Conservation (phyloP, 1,140 invertebrate genomes). For the Microplitis mediator region DNA sequence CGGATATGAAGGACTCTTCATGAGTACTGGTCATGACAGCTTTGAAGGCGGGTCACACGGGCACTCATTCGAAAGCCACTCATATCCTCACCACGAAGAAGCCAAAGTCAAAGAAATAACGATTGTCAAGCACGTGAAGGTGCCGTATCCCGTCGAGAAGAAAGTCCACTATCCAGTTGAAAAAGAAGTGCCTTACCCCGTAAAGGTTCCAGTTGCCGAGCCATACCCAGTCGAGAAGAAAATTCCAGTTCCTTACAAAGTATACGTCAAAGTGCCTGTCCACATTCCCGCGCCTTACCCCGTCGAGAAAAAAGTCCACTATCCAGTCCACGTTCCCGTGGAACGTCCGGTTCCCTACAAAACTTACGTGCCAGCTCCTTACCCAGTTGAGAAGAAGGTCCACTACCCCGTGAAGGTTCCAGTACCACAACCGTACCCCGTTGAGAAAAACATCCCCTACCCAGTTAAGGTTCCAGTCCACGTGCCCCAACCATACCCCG, state of each 20-base stretch:
- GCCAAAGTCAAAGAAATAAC: conserved; percentile 63
- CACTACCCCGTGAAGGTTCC: conserved; percentile 68
- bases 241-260: conserved; percentile 70
- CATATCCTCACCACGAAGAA: conserved; percentile 42
- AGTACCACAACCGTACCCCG: conserved; percentile 61
- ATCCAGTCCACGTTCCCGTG: conserved; percentile 72
- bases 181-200: conserved; percentile 71
- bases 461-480: conserved; percentile 67
- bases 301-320: conserved; percentile 73
- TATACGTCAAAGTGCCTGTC: conserved; percentile 66
- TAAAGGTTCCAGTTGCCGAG: conserved; percentile 71
- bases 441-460: conserved; percentile 65
- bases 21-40: conserved; percentile 47
- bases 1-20: conserved; percentile 35
- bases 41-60: conserved; percentile 25
- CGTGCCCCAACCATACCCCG: conserved; percentile 62
- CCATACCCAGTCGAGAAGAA: conserved; percentile 77
- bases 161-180: conserved; percentile 66
- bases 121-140: conserved; percentile 69
- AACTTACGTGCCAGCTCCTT: conserved; percentile 69
- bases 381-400: conserved; percentile 69
- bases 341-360: conserved; percentile 71
- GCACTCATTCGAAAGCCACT: conserved; percentile 11
- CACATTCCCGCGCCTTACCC: conserved; percentile 72
- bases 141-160: conserved; percentile 72